phyloP scores from a whole-genome alignment of 1,140 invertebrate genomes.

The Theocolax elegans region DNA sequence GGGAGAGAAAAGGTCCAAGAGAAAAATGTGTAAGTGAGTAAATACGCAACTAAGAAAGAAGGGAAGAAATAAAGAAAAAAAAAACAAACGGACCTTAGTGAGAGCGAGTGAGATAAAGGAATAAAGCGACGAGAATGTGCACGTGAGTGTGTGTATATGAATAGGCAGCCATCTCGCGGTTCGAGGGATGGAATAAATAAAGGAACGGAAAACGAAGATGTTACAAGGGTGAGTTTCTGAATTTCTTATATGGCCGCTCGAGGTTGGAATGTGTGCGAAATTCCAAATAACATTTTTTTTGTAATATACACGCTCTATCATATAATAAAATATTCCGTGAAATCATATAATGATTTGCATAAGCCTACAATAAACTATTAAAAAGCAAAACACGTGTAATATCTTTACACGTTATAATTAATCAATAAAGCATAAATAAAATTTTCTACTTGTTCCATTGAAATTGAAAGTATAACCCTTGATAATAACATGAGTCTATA shows the following conservation, averaged over 20 bases:
- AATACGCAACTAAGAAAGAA: neutral
- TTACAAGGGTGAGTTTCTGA: constrained; percentile 3
- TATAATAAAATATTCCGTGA: too few species aligned
- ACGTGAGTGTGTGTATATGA: neutral
- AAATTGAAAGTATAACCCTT: too few species aligned
- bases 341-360: too few species aligned
- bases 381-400: too few species aligned
- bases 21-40: neutral
- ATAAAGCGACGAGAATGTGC: constrained; percentile 22
- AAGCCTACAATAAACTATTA: too few species aligned
- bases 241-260: constrained; percentile 4
- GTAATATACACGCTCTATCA: too few species aligned
- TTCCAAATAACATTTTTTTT: too few species aligned
- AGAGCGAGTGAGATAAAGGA: constrained; percentile 31
- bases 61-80: neutral
- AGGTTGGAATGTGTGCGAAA: too few species aligned
- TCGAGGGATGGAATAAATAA: constrained; percentile 7
- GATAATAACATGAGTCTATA: too few species aligned
- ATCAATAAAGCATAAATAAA: too few species aligned
- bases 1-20: neutral
- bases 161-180: constrained; percentile 27
- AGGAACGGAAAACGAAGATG: constrained; percentile 18
- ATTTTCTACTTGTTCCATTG: too few species aligned
- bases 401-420: too few species aligned
- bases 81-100: neutral